Base-by-base conservation (phyloP, 2,888 invertebrate species). In the Oegoconia quadripuncta region DNA sequence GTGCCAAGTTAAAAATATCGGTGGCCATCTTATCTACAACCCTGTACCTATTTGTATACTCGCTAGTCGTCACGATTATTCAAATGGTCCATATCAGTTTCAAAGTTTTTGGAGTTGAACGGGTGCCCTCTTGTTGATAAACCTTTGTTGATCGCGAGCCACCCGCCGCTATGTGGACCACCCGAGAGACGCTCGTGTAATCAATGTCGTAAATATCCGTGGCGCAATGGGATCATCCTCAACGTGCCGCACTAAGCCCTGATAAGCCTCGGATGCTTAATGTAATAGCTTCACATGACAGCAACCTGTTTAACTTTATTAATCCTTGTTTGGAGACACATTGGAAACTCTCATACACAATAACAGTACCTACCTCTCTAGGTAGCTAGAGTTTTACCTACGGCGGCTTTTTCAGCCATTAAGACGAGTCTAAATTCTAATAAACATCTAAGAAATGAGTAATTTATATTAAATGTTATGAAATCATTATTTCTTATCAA, bases 191-290 rank as follows among this genome's bases (percentile, higher is more conserved):
- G 53, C 55, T 55, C 52, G 49, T 50, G 59, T 66, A 67, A 64
- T 67, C 67, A 58, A 63, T 64, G 70, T 72, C 74, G 64, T 83
- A 80, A 84, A 83, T 78, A 74, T 68, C 55, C 45, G 60, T 78
- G 77, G 74, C 76, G 80, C 71, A 83, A 81, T 60, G 48, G 55
- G 78, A 80, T 82, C 71, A 78, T 70, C 70, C 55, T 59, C 50
- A 56, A 55, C 56, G 57, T 58, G 61, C 55, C 50, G 53, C 56
- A 41, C 45, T 70, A 73, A 75, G 66, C 70, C 61, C 52, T 67
- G 79, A 80, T 83, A 81, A 82, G 70, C 64, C 45, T 37, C 40
- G 61, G 55, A 64, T 48, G 42, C 56, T 56, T 55, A n/a, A 55
- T 50, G 52, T 47, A 50, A 56, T 50, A 52, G 54, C 55, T 52